phyloP scores from a whole-genome alignment of 2,113 vertebrate genomes.

The Epinephelus moara region DNA sequence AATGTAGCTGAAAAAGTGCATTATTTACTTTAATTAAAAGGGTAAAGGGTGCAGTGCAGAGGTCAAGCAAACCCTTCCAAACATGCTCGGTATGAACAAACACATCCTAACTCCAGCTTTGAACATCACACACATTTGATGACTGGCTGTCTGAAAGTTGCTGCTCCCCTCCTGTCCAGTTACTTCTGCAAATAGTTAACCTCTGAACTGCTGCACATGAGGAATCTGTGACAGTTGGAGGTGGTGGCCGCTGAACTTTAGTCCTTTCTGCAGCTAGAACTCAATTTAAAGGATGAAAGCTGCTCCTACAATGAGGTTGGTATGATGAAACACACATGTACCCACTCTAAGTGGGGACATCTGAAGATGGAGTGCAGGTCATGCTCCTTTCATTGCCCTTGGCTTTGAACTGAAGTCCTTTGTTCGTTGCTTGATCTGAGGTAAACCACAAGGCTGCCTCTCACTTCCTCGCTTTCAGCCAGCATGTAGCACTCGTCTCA shows the following conservation, averaged over 20 bases:
- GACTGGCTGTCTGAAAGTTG: not conserved
- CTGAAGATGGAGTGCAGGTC: slow-evolving; percentile 39
- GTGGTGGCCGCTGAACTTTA: not conserved
- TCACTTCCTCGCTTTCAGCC: slow-evolving; percentile 59
- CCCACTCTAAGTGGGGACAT: slow-evolving; percentile 20
- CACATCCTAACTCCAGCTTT: not conserved
- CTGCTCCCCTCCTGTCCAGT: not conserved
- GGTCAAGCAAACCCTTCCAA: slow-evolving; percentile 21
- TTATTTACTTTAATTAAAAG: not conserved
- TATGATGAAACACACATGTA: slow-evolving; percentile 21
- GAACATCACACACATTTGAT: slow-evolving; percentile 22
- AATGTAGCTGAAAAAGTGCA: not conserved
- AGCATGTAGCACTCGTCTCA: slow-evolving; percentile 31
- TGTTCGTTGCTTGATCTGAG: slow-evolving; percentile 43
- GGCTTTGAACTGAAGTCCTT: slow-evolving; percentile 57
- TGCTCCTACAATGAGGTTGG: not conserved
- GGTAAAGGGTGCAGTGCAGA: slow-evolving; percentile 3
- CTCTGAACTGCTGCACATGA: slow-evolving; percentile 25
- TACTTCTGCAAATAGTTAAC: slow-evolving; percentile 34
- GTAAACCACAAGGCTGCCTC: slow-evolving; percentile 48
- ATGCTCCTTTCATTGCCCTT: slow-evolving; percentile 33
- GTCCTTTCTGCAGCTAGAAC: not conserved
- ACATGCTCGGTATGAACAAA: slow-evolving; percentile 8
- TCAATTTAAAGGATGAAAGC: slow-evolving; percentile 27
- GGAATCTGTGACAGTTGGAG: slow-evolving; percentile 11